Base-by-base conservation (phyloP, 2,888 invertebrate species). In the Drosophila yooni region DNA sequence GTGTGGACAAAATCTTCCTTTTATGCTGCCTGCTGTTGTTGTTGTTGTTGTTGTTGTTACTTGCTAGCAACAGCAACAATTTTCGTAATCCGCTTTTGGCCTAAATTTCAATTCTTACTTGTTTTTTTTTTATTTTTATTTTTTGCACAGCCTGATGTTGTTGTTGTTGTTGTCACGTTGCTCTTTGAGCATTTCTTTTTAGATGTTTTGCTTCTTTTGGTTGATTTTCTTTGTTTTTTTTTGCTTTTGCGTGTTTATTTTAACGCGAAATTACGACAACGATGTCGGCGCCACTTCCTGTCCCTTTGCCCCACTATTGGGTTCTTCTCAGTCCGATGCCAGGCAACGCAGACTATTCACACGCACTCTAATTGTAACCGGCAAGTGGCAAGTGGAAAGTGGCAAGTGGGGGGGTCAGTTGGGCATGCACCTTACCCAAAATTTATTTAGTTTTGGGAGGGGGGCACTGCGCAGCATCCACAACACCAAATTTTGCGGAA, bases 21-120 rank as follows among this genome's bases (percentile, higher is more conserved):
- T 74, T 72, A 57, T 75, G 75, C 70, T 70, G 68, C 70, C 70
- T 53, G 70, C 36, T 40, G n/a, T 40, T 53, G 34, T 18, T 36
- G 33, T 21, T 64, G 65, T 63, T n/a, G 54, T 18, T 76, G 58
- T 36, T 66, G 40, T 40, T 51, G 51, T 27, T 68, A 65, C 57
- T 57, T 36, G 61, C 70, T 50, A 53, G 34, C 52, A 15, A 40
- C 65, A 79, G 74, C 81, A 81, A 81, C 81, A 83, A 81, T 74
- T 82, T 70, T 75, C 59, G 85, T 90, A 87, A 87, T 87, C 90
- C 91, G 85, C 91, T 87, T 90, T 87, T 77, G 87, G 80, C 89
- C 87, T 73, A 84, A 89, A 88, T 90, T 90, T 88, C 80, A 82
- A 85, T 88, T 88, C 77, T 70, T 73, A 72, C 83, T 83, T 81